These are phyloP conservation scores for Dreissena rostriformis DNA, from an alignment of 1,140 invertebrate species.

Conservation along the genomic window DNA sequence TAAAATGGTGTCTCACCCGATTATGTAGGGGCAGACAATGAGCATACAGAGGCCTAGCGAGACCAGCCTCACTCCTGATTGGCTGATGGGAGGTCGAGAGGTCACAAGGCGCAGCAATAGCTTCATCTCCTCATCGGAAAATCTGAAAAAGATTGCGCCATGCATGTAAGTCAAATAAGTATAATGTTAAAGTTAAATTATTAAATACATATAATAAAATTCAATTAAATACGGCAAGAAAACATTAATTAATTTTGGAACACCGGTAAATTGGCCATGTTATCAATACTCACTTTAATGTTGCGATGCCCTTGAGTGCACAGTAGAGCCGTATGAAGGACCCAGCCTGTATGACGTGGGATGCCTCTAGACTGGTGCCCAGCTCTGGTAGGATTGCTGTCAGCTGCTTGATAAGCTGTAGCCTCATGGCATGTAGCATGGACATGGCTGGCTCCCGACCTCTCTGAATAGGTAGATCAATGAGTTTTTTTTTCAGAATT, in stretches of 20 bases:
- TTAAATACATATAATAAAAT: too few relatives aligned
- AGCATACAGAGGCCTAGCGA: conserved; percentile 97
- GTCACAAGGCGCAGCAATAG: conserved; percentile 93
- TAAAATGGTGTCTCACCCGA: conserved; percentile 81
- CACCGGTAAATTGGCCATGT: too few relatives aligned
- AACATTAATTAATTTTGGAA: too few relatives aligned
- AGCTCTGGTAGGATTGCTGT: conserved; percentile 83
- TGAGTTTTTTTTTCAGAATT: too few relatives aligned
- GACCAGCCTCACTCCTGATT: conserved; percentile 95
- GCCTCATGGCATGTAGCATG: conserved; percentile 89
- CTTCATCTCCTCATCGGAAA: conserved; percentile 95
- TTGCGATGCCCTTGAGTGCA: conserved; percentile 94
- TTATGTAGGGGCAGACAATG: conserved; percentile 94
- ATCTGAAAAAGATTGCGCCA: conserved; percentile 81
- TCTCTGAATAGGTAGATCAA: conserved; percentile 80
- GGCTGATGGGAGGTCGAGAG: conserved; percentile 93
- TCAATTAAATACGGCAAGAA: too few relatives aligned
- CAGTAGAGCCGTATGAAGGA: conserved; percentile 93
- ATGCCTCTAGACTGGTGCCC: conserved; percentile 84
- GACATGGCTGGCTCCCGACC: conserved; percentile 87
- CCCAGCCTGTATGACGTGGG: conserved; percentile 90
- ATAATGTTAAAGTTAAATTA: too few relatives aligned
- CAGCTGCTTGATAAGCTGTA: conserved; percentile 89
- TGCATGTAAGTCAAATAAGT: too few relatives aligned
- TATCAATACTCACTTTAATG: conserved; percentile 88